Evolutionary conservation across 2,888 invertebrate species (phyloP), one percentile per base, ranked within the genome.

Genomic region (Volucella inanis): DNA sequence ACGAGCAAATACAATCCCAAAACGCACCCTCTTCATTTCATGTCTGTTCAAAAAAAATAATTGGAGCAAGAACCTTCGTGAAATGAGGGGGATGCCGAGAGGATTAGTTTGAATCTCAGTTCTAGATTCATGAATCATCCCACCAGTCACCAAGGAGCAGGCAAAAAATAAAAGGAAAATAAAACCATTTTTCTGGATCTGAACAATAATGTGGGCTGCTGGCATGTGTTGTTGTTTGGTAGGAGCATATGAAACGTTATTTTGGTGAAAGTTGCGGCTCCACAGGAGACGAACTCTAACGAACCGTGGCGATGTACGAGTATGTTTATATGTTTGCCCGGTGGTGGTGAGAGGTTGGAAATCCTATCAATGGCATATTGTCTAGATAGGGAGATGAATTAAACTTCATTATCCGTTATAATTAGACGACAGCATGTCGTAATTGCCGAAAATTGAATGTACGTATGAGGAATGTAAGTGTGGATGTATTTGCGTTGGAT

Each of bases 371-470:
- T 72, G 64, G 67, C 67, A 55, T 71, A 72, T 74, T 74, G 62
- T 75, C 72, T 75, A 54, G 62, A 55, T n/a, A 9, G 43, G 71
- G 15, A 76, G 68, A 85, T 85, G 72, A 85, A 85, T 85, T 80
- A 76, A 76, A 72, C 71, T 72, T 71, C 22, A 80, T 85, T 85
- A 81, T 85, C 55, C 50, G 65, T 54, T 76, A 71, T 80, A 75
- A 84, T 84, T 84, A 84, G 59, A 71, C 15, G 45, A 80, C 59
- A 61, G 65, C 50, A 57, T 72, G 72, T 72, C 65, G 71, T 65
- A 65, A 59, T 72, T 52, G 18, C 10, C 14, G 15, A 43, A 55
- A 55, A 14, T 22, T 18, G 41, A 49, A 39, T 62, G 43, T 15
- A 38, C 71, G 14, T n/a, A n/a, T 41, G 4, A 0, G 18, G 18